Evolutionary conservation across 2,113 vertebrate genomes (phyloP).

Genomic region (Chelonoidis abingdonii): DNA sequence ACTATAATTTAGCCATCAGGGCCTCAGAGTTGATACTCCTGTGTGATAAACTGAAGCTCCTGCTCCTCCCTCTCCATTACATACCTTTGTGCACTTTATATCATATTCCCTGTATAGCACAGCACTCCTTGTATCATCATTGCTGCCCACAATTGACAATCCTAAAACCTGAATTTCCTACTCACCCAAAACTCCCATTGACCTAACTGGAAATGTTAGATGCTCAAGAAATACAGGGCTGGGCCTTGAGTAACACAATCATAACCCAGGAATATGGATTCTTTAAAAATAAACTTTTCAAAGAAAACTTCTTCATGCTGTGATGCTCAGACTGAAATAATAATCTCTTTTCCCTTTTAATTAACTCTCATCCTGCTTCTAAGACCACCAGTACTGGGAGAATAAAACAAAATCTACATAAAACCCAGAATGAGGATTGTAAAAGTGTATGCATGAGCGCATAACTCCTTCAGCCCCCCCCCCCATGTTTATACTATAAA

Average conservation of each 20-base stretch:
- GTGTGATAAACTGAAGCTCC: not conserved
- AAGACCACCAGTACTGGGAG: not conserved
- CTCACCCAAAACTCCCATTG: not conserved
- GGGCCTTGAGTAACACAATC: not conserved
- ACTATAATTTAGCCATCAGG: not conserved
- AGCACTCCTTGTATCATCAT: not conserved
- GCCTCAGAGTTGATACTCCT: not conserved
- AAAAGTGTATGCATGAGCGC: not conserved
- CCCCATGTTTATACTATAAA: not conserved
- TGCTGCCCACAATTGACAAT: not conserved
- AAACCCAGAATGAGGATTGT: not conserved
- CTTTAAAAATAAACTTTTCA: not conserved
- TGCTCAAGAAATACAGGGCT: not conserved
- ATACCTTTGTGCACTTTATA: not conserved
- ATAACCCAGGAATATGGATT: not conserved
- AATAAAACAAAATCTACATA: not conserved
- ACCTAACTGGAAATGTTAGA: conserved; percentile 2
- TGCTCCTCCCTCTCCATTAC: not conserved
- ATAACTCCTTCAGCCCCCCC: not conserved
- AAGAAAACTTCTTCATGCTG: not conserved
- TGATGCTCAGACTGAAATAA: not conserved
- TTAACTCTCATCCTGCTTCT: not conserved
- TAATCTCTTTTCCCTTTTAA: not conserved
- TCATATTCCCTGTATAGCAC: not conserved
- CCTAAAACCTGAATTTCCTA: not conserved